phyloP scores from a whole-genome alignment of 1,140 invertebrate species.

The Rhyacophila brunnea region DNA sequence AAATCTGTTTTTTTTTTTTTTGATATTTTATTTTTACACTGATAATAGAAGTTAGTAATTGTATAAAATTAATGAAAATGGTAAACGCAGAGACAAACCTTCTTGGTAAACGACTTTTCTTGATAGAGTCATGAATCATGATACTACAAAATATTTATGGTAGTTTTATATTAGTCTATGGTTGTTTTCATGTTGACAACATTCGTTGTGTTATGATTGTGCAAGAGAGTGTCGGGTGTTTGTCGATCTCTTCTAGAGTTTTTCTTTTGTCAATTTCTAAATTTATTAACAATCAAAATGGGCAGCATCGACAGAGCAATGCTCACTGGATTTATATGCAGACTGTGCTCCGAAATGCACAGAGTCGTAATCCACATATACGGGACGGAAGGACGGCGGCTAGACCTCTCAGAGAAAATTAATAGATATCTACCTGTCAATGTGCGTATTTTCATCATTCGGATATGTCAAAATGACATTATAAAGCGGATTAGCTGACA shows the following conservation, averaged over 20 bases:
- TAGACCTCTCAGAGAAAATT: conserved; percentile 72
- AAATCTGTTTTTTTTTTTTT: no score
- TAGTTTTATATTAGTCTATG: no score
- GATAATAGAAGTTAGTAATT: no score
- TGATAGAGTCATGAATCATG: no score
- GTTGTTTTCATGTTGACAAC: background rate
- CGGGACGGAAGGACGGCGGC: conserved; percentile 69
- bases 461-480: background rate
- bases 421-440: conserved; percentile 73
- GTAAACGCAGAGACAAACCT: no score
- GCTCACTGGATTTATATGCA: conserved; percentile 75
- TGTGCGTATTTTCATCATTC: conserved; percentile 50
- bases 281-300: conserved; percentile 50
- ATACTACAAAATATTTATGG: no score
- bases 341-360: conserved; percentile 78
- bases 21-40: no score
- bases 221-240: no score
- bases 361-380: conserved; percentile 75
- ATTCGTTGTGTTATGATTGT: background rate
- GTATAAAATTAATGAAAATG: no score
- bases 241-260: no score
- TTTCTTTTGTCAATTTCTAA: no score
- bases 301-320: conserved; percentile 73
- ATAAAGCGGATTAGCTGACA: background rate
- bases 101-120: no score